phyloP scores from a whole-genome alignment of 2,888 invertebrate species.

The Physocephala rufipes region DNA sequence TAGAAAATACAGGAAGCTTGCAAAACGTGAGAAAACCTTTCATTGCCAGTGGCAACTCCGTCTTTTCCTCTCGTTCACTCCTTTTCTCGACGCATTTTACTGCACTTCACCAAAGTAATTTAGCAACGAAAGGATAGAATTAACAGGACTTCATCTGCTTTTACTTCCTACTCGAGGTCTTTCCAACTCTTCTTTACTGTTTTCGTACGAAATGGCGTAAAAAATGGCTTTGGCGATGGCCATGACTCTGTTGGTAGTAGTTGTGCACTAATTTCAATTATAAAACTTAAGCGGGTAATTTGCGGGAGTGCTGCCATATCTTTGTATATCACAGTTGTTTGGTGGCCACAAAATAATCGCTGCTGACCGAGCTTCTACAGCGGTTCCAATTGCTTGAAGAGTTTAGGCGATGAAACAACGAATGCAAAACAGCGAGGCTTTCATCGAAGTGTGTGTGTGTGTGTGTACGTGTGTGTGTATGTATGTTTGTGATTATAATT shows the following conservation, averaged over 20 bases:
- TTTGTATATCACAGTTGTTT: constrained; percentile 6
- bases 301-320: constrained; percentile 31
- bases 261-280: constrained; percentile 41
- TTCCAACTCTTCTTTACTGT: neutral
- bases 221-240: too few relatives aligned
- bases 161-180: neutral
- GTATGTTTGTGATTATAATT: neutral
- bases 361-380: neutral
- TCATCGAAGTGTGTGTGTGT: neutral
- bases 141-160: neutral
- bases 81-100: neutral
- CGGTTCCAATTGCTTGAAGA: constrained; percentile 14
- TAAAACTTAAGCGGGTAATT: constrained; percentile 40
- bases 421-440: too few relatives aligned
- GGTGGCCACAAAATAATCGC: neutral
- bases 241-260: neutral
- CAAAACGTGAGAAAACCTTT: neutral
- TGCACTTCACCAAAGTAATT: constrained; percentile 18
- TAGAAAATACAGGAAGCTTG: neutral
- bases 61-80: neutral
- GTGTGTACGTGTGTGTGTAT: neutral
- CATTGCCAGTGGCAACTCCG: too few relatives aligned
- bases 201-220: neutral
- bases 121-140: neutral
- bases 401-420: neutral